Evolutionary conservation across 92 coral and sea anemone species (phyloP).

Genomic region (Porites divaricata): DNA sequence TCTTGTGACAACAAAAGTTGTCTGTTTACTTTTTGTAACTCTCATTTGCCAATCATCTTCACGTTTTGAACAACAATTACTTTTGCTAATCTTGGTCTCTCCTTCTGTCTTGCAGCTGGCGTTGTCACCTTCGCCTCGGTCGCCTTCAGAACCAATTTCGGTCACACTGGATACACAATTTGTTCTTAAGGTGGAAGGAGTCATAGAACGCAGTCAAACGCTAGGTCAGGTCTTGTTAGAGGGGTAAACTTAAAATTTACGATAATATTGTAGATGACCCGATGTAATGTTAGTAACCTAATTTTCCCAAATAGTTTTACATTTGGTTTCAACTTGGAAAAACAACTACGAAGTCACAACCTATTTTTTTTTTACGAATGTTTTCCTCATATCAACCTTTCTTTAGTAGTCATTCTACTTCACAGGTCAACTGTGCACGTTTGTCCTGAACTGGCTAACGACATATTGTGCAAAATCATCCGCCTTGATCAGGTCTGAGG

Average conservation of each 20-base stretch:
- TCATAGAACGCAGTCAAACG: slow-evolving; percentile 80
- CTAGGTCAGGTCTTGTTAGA: slow-evolving; percentile 45
- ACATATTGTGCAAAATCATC: too few relatives aligned
- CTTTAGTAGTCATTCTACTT: too few relatives aligned
- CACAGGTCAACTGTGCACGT: too few relatives aligned
- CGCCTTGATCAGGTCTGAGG: too few relatives aligned
- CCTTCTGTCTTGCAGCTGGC: slow-evolving; percentile 68
- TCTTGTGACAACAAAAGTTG: neutral
- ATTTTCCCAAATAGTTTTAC: too few relatives aligned
- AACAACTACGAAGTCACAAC: too few relatives aligned
- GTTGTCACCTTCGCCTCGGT: slow-evolving; percentile 87
- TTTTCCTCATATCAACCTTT: too few relatives aligned
- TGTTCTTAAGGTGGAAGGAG: slow-evolving; percentile 95
- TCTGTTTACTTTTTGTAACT: too few relatives aligned
- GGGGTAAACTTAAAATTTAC: neutral
- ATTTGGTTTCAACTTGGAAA: too few relatives aligned
- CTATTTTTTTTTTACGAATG: too few relatives aligned
- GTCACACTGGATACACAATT: slow-evolving; percentile 90
- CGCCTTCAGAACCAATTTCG: slow-evolving; percentile 75
- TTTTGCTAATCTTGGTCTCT: neutral
- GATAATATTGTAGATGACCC: neutral
- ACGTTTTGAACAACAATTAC: neutral
- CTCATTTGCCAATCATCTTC: neutral
- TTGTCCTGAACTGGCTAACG: too few relatives aligned
- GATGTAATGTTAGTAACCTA: neutral